phyloP scores from a whole-genome alignment of 2,113 vertebrate species.

The Stomatorhinus ivindoensis region DNA sequence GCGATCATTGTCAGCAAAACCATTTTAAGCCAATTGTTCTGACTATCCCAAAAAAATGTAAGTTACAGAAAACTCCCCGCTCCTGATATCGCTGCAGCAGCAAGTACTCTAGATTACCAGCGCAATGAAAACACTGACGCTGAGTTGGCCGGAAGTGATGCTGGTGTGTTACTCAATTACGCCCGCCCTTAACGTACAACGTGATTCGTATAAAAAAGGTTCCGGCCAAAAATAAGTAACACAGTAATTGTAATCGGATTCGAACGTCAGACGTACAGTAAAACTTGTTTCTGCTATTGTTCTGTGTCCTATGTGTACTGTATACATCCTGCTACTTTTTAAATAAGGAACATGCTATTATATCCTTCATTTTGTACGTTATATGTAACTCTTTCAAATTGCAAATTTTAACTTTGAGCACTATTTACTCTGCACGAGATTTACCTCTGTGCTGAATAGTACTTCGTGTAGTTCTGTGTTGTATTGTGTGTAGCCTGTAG shows the following conservation, averaged over 20 bases:
- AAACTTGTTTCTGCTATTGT: not conserved
- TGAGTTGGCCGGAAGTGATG: constrained; percentile 69
- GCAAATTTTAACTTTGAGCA: too few species aligned
- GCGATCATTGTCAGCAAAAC: constrained; percentile 96
- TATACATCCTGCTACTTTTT: not conserved
- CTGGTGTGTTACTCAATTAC: constrained; percentile 10
- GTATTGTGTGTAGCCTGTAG: too few species aligned
- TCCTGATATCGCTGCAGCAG: constrained; percentile 18
- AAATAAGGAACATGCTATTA: not conserved
- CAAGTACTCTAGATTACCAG: constrained; percentile 25
- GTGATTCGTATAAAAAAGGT: not conserved
- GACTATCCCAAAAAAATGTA: not conserved
- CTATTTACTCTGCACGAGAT: too few species aligned
- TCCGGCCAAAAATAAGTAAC: not conserved
- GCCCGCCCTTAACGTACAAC: not conserved
- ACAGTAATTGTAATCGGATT: not conserved
- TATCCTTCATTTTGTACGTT: not conserved
- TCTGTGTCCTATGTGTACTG: not conserved
- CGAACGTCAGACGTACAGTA: not conserved
- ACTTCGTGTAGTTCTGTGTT: too few species aligned
- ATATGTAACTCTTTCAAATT: not conserved
- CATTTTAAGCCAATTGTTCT: constrained; percentile 52
- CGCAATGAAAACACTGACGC: constrained; percentile 48
- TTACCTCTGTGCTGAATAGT: too few species aligned
- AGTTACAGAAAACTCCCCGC: not conserved